These are phyloP conservation scores for Hemistola chrysoprasaria DNA, from an alignment of 2,888 invertebrate genomes.

Conservation along the genomic window DNA sequence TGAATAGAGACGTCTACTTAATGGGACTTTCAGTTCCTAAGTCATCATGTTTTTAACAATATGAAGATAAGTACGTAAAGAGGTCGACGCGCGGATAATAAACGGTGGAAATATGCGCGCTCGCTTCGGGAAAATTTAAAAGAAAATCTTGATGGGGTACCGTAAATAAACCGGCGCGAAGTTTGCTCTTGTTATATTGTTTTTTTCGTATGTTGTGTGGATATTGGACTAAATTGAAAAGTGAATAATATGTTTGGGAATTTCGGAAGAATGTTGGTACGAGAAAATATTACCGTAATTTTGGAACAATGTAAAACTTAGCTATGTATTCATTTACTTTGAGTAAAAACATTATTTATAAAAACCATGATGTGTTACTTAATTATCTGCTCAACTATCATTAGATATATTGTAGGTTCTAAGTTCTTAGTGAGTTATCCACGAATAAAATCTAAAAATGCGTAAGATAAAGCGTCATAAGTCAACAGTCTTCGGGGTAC, in stretches of 20 bases:
- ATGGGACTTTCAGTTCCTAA: constrained; percentile 81
- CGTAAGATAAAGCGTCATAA: constrained; percentile 37
- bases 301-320: not conserved
- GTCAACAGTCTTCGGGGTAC: constrained; percentile 72
- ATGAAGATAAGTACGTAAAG: constrained; percentile 75
- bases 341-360: no score
- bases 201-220: constrained; percentile 30
- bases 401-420: no score
- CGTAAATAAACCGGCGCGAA: constrained; percentile 56
- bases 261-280: constrained; percentile 20
- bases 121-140: constrained; percentile 59
- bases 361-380: no score
- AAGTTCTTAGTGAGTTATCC: not conserved
- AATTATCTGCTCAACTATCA: no score
- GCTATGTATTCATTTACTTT: no score
- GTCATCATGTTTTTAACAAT: constrained; percentile 80
- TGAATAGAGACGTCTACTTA: constrained; percentile 79
- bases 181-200: constrained; percentile 48
- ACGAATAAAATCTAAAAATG: constrained; percentile 15
- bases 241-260: constrained; percentile 20
- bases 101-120: constrained; percentile 70
- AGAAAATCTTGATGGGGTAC: constrained; percentile 66
- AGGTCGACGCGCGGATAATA: constrained; percentile 74
- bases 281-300: constrained; percentile 11
- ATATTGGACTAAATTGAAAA: constrained; percentile 43